Base-by-base conservation (phyloP, 2,113 vertebrate genomes). In the Corapipo altera region DNA sequence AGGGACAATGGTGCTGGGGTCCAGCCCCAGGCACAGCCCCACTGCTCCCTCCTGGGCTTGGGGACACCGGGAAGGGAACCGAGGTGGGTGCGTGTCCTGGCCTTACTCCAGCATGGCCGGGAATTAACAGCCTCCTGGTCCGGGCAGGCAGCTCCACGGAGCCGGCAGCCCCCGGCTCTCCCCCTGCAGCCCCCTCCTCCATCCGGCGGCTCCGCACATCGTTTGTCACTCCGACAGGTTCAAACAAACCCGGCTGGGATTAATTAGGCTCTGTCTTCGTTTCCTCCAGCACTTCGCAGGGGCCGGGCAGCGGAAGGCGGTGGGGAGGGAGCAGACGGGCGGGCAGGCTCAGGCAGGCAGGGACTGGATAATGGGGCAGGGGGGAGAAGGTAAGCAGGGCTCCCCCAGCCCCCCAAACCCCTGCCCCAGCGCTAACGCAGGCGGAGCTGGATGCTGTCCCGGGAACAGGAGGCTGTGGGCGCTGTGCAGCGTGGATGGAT, bases 201-300 rank as follows among this genome's bases (percentile, higher is more conserved):
- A 8, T 48, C 54, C 20, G 3, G 81, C 32, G 7, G 83, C 86
- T 95, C 77, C 32, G 20, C 96, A 97, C 96, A 44, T 94, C 95
- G 12, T 97, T 95, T 96, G 95, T 97, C 96, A 96, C 89, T 57
- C 71, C 3, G 80, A 94, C 96, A 97, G 96, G 95, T 95, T 92
- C 95, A 88, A 91, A 88, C 81, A 78, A 79, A 87, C 67, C 95
- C 72, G n/a, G 7, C 96, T 97, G 96, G 94, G 90, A 96, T 95
- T 95, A 64, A 97, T 96, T 95, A 97, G 89, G 85, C 91, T 85
- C 35, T 4, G 12, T 70, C 94, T 92, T 85, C 20, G 3, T 91
- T 95, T 97, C 96, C 96, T 93, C 85, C 88, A 80, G 92, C 18
- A 5, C 79, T 93, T 33, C 3, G 74, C 88, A 66, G 74, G 72